Conservation (phyloP, 2,797 vertebrate genomes). For the Neosalanx taihuensis region DNA sequence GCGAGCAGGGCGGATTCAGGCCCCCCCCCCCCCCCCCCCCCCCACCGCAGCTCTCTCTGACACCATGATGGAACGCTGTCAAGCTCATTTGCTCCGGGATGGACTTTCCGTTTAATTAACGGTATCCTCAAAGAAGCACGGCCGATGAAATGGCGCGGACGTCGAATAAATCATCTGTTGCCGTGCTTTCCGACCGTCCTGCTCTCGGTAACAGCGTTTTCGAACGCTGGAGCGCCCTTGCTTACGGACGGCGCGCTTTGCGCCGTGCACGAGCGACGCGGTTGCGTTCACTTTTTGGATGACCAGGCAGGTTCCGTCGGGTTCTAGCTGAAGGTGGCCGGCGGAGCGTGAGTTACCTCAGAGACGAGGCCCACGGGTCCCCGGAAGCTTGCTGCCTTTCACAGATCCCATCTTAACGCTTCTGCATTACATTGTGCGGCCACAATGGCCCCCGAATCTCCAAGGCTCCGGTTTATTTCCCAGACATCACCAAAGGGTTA, state of each 20-base stretch:
- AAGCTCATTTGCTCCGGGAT: constrained; percentile 71
- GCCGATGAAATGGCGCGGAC: constrained; percentile 57
- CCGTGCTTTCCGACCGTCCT: constrained; percentile 36
- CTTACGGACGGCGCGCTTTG: constrained; percentile 24
- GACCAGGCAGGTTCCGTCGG: background rate
- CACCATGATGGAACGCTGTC: constrained; percentile 70
- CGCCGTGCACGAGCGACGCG: constrained; percentile 28
- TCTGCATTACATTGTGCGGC: constrained; percentile 51
- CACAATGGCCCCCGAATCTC: constrained; percentile 45
- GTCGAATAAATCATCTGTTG: constrained; percentile 60
- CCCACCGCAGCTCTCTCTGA: constrained; percentile 39
- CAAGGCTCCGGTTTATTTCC: constrained; percentile 45
- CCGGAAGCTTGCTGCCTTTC: constrained; percentile 37
- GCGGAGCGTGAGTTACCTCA: constrained; percentile 54
- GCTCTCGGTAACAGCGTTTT: background rate
- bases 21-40: too few relatives aligned
- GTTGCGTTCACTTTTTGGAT: constrained; percentile 1
- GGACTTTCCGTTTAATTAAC: constrained; percentile 69
- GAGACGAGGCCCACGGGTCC: constrained; percentile 26
- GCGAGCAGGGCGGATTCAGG: constrained; percentile 40
- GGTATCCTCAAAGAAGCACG: constrained; percentile 60
- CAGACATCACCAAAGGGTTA: constrained; percentile 57
- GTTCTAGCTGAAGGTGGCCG: constrained; percentile 15
- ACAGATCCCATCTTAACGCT: constrained; percentile 44
- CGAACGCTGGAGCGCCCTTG: constrained; percentile 21